Conservation (phyloP, 2,113 vertebrate genomes). For the Pedetes capensis region DNA sequence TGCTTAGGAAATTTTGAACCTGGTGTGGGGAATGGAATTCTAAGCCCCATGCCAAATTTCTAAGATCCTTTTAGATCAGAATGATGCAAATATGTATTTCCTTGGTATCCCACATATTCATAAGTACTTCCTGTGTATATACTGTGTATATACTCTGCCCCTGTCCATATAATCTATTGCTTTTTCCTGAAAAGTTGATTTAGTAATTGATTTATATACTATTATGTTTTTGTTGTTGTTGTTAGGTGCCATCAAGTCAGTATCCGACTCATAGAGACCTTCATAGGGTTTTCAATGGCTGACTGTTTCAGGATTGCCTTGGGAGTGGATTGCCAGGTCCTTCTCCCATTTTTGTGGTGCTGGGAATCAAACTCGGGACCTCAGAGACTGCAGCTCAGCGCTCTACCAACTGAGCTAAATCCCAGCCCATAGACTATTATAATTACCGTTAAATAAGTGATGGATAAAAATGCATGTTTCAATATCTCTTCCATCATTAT, state of each 20-base stretch:
- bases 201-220: background rate
- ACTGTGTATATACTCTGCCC: too few relatives aligned
- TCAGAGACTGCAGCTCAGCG: too few relatives aligned
- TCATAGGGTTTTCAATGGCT: too few relatives aligned
- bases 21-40: background rate
- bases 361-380: too few relatives aligned
- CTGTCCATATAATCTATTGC: background rate
- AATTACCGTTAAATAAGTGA: background rate
- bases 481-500: background rate
- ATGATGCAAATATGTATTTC: background rate
- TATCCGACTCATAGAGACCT: too few relatives aligned
- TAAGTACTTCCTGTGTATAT: background rate
- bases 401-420: too few relatives aligned
- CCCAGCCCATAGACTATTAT: too few relatives aligned
- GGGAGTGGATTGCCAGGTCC: too few relatives aligned
- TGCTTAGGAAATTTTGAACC: background rate
- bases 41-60: background rate
- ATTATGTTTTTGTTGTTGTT: too few relatives aligned
- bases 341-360: too few relatives aligned
- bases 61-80: background rate
- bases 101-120: background rate
- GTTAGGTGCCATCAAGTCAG: too few relatives aligned
- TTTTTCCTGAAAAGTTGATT: slow-evolving; percentile 1
- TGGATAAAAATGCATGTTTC: background rate
- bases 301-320: too few relatives aligned